Evolutionary conservation across 2,888 invertebrate genomes (phyloP).

Genomic region (Trachelus iudaicus): DNA sequence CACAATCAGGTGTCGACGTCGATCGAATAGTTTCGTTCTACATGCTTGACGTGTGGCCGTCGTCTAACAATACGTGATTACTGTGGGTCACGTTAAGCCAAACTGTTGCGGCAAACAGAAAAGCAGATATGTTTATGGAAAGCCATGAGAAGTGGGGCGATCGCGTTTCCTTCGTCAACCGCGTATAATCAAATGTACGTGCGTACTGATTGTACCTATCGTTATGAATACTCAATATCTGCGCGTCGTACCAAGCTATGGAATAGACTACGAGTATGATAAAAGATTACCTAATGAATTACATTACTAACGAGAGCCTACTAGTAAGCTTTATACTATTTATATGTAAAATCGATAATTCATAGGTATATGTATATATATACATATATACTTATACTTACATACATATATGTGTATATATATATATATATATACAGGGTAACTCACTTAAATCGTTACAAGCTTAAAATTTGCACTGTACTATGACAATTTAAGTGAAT

Average conservation of each 20-base stretch:
- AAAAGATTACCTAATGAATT: slow-evolving; percentile 30
- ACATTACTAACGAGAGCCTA: slow-evolving; percentile 49
- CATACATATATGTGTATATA: neutral
- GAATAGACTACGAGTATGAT: neutral
- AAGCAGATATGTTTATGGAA: neutral
- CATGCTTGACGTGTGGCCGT: neutral
- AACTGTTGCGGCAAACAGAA: neutral
- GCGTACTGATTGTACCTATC: neutral
- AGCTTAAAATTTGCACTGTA: neutral
- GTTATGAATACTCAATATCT: neutral
- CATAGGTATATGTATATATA: slow-evolving; percentile 23
- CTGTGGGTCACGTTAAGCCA: neutral
- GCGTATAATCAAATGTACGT: neutral
- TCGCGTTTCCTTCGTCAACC: neutral
- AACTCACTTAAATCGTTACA: neutral
- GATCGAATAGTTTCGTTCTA: neutral
- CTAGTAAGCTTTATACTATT: slow-evolving; percentile 56
- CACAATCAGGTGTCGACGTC: neutral
- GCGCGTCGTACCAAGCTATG: neutral
- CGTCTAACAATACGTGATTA: neutral
- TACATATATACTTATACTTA: slow-evolving; percentile 33
- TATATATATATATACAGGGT: neutral
- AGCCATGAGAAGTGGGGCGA: neutral
- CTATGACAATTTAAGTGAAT: neutral
- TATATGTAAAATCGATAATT: slow-evolving; percentile 39